Percentiles rank a stretch among this genome's conserved stretches.
phyloP scores from a whole-genome alignment of 2,888 invertebrate genomes.

The Cosmopolites sordidus region DNA sequence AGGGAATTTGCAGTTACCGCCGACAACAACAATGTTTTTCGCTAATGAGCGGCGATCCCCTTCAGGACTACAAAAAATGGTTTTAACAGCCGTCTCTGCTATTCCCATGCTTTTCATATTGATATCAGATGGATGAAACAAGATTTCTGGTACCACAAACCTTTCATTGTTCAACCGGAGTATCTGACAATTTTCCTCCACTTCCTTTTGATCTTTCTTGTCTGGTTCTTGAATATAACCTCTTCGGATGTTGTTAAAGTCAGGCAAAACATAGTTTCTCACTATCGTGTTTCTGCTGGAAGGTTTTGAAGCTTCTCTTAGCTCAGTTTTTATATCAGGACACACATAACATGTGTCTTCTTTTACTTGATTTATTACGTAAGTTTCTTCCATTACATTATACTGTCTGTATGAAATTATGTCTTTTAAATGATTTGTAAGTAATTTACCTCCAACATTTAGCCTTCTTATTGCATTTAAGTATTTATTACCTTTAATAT shows the following conservation, averaged over 20 bases:
- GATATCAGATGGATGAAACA: conserved; percentile 93
- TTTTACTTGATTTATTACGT: conserved; percentile 96
- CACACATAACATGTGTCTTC: conserved; percentile 96
- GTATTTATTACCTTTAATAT: conserved; percentile 63
- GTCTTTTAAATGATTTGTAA: conserved; percentile 98
- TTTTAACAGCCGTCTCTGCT: conserved; percentile 78
- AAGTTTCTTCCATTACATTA: conserved; percentile 98
- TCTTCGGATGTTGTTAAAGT: conserved; percentile 84
- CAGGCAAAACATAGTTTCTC: conserved; percentile 92
- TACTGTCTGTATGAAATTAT: conserved; percentile 92
- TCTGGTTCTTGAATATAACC: conserved; percentile 53
- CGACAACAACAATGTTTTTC: conserved; percentile 79
- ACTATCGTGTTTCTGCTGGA: conserved; percentile 66
- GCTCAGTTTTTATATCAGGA: conserved; percentile 73
- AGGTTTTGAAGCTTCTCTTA: conserved; percentile 62
- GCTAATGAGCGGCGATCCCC: conserved; percentile 73
- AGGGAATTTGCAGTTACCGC: conserved; percentile 74
- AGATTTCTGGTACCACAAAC: conserved; percentile 89
- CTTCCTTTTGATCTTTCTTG: conserved; percentile 32
- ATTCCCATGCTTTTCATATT: conserved; percentile 91
- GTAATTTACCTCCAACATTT: conserved; percentile 88
- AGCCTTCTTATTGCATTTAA: conserved; percentile 71
- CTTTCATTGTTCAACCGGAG: conserved; percentile 88
- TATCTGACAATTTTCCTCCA: conserved; percentile 57
- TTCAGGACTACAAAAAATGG: conserved; percentile 69